Conservation (phyloP, 2,888 invertebrate species). For the Dilophus febrilis region DNA sequence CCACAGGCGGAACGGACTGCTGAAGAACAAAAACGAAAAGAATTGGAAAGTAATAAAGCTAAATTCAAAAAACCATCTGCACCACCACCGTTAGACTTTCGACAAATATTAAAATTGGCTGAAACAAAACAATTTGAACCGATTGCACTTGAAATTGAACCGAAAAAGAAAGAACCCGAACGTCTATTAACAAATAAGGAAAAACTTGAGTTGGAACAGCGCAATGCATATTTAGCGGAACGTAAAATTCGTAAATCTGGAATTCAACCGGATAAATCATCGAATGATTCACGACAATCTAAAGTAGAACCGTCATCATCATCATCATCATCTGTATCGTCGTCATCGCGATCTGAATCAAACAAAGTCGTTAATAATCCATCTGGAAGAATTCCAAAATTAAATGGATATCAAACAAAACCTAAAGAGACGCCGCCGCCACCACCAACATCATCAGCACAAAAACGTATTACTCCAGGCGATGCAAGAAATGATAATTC, state of each 20-base stretch:
- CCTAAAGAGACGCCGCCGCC: background rate
- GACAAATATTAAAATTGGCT: constrained; percentile 61
- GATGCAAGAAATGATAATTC: no score
- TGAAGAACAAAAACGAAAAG: constrained; percentile 22
- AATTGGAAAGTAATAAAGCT: constrained; percentile 32
- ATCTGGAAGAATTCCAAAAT: no score
- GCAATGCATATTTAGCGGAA: constrained; percentile 45
- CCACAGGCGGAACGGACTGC: constrained; percentile 18
- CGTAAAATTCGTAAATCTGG: constrained; percentile 31
- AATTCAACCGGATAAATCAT: constrained; percentile 12
- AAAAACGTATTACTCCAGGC: no score
- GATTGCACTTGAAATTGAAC: constrained; percentile 37
- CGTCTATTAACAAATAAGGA: constrained; percentile 67
- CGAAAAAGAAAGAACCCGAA: constrained; percentile 42
- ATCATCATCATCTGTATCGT: constrained; percentile 13
- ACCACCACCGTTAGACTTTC: constrained; percentile 65
- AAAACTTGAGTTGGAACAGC: constrained; percentile 53
- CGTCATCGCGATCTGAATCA: constrained; percentile 8
- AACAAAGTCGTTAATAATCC: background rate
- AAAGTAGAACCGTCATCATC: constrained; percentile 12
- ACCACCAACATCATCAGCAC: constrained; percentile 9
- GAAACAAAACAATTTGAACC: constrained; percentile 72
- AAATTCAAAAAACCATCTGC: constrained; percentile 39
- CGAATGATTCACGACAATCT: constrained; percentile 9
- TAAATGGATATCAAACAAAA: background rate